phyloP scores from a whole-genome alignment of 30 jellyfish, hydroid and myxozoan genomes.

The Phacellophora camtschatica region DNA sequence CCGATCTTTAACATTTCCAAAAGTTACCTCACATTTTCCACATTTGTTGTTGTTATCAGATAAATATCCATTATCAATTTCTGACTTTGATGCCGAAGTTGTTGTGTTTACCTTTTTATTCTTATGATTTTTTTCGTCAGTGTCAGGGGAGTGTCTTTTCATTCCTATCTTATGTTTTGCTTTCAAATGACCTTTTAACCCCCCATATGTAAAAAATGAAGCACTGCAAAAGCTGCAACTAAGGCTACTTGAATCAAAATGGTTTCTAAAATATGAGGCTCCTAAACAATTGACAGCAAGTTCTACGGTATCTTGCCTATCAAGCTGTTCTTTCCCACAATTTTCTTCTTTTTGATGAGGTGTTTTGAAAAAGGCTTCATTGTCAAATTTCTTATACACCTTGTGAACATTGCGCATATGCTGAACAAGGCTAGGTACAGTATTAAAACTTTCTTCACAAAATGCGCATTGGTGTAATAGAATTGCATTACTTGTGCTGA shows the following conservation, averaged over 20 bases:
- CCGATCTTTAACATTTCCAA: not conserved
- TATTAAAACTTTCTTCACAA: not conserved
- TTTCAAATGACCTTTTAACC: slow-evolving; percentile 14
- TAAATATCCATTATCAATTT: not conserved
- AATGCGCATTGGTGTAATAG: slow-evolving; percentile 1
- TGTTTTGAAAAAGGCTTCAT: not conserved
- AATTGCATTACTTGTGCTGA: no score
- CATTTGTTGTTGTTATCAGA: slow-evolving; percentile 1
- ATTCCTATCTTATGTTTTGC: slow-evolving; percentile 3
- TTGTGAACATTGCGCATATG: slow-evolving; percentile 31
- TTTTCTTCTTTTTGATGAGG: not conserved
- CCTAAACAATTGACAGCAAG: not conserved
- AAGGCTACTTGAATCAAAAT: not conserved
- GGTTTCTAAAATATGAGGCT: not conserved
- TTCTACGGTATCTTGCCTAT: not conserved
- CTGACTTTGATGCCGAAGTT: not conserved
- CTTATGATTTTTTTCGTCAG: not conserved
- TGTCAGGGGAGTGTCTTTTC: no score
- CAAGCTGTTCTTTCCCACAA: not conserved
- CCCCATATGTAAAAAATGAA: slow-evolving; percentile 1
- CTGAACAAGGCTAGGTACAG: not conserved
- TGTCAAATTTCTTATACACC: not conserved
- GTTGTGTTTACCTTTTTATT: not conserved
- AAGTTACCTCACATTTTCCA: slow-evolving; percentile 1
- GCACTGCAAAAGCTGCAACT: slow-evolving; percentile 21